A percentile compares a stretch with the other conserved stretches of the same genome.
Evolutionary conservation across 2,888 invertebrate genomes (phyloP).

Genomic region (Aquatica leii): DNA sequence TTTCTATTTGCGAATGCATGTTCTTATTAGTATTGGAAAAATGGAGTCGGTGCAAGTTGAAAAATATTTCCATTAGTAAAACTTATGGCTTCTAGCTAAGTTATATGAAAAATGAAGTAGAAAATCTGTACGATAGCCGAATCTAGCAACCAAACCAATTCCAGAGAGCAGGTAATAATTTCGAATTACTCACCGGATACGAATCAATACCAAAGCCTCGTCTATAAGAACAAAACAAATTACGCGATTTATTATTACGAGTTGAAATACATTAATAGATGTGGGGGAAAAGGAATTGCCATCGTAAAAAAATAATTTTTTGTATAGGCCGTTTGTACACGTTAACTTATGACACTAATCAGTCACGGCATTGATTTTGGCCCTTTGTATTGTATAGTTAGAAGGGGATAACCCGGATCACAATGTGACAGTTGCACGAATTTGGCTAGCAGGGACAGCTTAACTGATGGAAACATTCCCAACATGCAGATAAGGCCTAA

Average conservation of each 20-base stretch:
- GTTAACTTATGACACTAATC: constrained; percentile 52
- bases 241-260: constrained; percentile 55
- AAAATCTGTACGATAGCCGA: constrained; percentile 2
- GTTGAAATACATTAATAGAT: constrained; percentile 55
- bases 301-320: constrained; percentile 48
- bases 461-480: constrained; percentile 38
- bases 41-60: no score
- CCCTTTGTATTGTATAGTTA: constrained; percentile 47
- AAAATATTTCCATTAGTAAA: not conserved
- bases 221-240: constrained; percentile 51
- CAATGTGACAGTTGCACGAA: constrained; percentile 49
- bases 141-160: constrained; percentile 16
- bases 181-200: constrained; percentile 23
- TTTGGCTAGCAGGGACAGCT: constrained; percentile 41
- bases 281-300: constrained; percentile 42
- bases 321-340: constrained; percentile 31
- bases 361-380: constrained; percentile 43
- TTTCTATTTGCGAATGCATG: no score
- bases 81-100: not conserved
- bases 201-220: constrained; percentile 36
- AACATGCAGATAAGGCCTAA: constrained; percentile 33
- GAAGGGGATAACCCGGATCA: constrained; percentile 46
- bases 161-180: constrained; percentile 32
- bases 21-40: no score
- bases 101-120: not conserved